A percentile compares a stretch with the other conserved stretches of the same genome.
Conservation (phyloP, 2,888 invertebrate species). For the Pecten maximus region DNA sequence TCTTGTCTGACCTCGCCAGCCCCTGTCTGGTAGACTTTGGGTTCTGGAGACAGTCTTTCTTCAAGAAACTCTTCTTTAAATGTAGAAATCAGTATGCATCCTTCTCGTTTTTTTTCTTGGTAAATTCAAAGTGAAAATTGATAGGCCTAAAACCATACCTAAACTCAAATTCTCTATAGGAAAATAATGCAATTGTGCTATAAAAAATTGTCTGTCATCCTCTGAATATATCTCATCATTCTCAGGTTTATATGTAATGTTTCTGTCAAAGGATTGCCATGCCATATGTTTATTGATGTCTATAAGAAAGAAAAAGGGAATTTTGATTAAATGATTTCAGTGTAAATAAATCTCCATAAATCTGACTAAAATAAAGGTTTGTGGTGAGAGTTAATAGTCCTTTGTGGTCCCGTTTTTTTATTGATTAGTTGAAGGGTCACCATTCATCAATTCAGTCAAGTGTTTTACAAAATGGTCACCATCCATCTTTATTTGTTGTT, state of each 20-base stretch:
- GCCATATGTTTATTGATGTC: not conserved
- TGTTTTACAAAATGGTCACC: not conserved
- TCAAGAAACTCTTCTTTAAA: not conserved
- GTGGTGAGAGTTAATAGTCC: not conserved
- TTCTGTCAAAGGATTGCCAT: not conserved
- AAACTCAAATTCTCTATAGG: too few relatives aligned
- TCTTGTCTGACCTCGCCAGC: not conserved
- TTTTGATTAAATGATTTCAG: not conserved
- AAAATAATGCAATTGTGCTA: too few relatives aligned
- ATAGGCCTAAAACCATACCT: too few relatives aligned
- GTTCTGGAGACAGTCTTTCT: not conserved
- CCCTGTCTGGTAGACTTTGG: not conserved
- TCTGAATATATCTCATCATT: too few relatives aligned
- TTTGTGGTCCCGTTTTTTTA: not conserved
- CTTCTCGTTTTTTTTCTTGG: too few relatives aligned
- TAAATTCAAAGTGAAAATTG: too few relatives aligned
- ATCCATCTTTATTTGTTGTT: not conserved
- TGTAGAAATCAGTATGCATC: conserved; percentile 2
- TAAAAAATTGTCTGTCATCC: too few relatives aligned
- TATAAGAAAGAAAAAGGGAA: not conserved
- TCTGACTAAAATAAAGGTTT: not conserved
- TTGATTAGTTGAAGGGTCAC: conserved; percentile 1
- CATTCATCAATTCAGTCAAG: not conserved
- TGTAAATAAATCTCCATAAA: not conserved
- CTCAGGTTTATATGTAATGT: too few relatives aligned